Evolutionary conservation across 2,797 vertebrate genomes (phyloP).

Genomic region (Danio jaintianensis): DNA sequence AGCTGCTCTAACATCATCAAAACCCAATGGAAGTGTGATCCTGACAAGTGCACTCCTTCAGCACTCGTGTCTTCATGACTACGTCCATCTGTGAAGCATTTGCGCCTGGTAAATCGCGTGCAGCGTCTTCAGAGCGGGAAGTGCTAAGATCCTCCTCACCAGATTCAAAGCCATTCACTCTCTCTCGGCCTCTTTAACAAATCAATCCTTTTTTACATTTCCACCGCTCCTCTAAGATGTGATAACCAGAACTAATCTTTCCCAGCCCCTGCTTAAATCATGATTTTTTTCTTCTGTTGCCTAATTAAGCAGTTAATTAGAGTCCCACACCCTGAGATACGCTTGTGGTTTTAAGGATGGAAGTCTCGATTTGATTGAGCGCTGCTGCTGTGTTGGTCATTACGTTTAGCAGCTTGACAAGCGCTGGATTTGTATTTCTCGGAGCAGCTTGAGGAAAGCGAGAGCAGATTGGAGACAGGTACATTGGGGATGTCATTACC

Average conservation of each 20-base stretch:
- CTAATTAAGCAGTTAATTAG: conserved; percentile 39
- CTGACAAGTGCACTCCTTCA: conserved; percentile 33
- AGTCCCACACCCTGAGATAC: conserved; percentile 32
- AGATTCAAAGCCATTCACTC: conserved; percentile 29
- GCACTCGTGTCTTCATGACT: neutral
- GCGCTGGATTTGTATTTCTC: conserved; percentile 83
- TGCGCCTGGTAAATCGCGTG: conserved; percentile 30
- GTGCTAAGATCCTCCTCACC: conserved; percentile 15
- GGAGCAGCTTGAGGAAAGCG: conserved; percentile 78
- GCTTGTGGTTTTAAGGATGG: conserved; percentile 35
- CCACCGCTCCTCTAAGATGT: conserved; percentile 14
- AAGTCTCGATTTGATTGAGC: conserved; percentile 43
- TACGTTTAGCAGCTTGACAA: conserved; percentile 75
- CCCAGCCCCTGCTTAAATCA: conserved; percentile 1
- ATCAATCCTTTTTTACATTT: conserved; percentile 7
- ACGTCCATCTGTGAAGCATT: conserved; percentile 43
- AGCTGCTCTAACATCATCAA: conserved; percentile 1
- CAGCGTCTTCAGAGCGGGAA: conserved; percentile 15
- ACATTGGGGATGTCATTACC: conserved; percentile 83
- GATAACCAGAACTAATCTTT: conserved; percentile 28
- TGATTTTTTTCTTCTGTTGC: neutral
- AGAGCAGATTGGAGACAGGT: conserved; percentile 75
- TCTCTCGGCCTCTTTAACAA: conserved; percentile 9
- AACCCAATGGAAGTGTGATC: conserved; percentile 15
- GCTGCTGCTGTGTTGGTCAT: conserved; percentile 13